phyloP scores from a whole-genome alignment of 2,888 invertebrate genomes.

The Polymixis flavicincta region DNA sequence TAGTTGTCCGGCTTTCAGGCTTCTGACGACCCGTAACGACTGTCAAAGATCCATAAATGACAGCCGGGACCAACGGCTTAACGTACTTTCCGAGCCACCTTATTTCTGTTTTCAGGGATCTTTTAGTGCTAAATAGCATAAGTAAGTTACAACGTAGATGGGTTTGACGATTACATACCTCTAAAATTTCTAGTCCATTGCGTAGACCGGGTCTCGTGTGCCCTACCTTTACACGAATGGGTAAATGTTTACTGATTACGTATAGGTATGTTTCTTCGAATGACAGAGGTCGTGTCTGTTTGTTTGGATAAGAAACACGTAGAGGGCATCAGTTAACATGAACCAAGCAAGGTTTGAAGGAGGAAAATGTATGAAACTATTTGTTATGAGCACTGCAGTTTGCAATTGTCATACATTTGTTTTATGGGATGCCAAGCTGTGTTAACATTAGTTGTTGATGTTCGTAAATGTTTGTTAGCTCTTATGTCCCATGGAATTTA shows the following conservation, averaged over 20 bases:
- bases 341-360: conserved; percentile 32
- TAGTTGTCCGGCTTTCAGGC: no score
- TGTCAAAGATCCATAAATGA: no score
- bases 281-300: conserved; percentile 46
- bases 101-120: no score
- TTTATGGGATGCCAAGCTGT: conserved; percentile 33
- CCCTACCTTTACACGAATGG: conserved; percentile 19
- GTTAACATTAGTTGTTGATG: conserved; percentile 4
- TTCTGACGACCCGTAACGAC: no score
- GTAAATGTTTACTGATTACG: conserved; percentile 46
- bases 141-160: background rate
- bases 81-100: no score
- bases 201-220: conserved; percentile 1
- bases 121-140: background rate
- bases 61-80: no score
- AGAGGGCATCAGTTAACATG: conserved; percentile 46
- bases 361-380: conserved; percentile 45
- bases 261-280: conserved; percentile 52
- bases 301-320: conserved; percentile 26
- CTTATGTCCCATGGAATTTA: conserved; percentile 15
- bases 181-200: conserved; percentile 15
- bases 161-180: conserved; percentile 5
- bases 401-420: conserved; percentile 41
- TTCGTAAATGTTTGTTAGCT: conserved; percentile 28
- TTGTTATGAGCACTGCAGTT: conserved; percentile 32